A percentile compares a stretch with the other conserved stretches of the same genome.
phyloP scores from a whole-genome alignment of 2,888 invertebrate species.

The Eupithecia insigniata region DNA sequence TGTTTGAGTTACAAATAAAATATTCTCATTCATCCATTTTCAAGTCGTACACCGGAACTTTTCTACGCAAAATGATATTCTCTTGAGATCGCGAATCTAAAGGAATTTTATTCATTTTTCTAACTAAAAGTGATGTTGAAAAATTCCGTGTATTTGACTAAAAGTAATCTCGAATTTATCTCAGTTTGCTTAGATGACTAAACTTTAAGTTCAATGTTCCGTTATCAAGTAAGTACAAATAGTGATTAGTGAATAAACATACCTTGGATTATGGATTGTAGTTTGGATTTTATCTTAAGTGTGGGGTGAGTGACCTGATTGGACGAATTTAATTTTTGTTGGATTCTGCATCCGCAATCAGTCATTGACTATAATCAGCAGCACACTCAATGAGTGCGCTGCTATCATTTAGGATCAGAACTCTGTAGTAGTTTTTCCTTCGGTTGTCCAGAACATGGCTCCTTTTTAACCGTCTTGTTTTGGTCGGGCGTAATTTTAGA shows the following conservation, averaged over 20 bases:
- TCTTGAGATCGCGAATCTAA: neutral
- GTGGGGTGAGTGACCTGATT: constrained; percentile 9
- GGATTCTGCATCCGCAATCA: too few relatives aligned
- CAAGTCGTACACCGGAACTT: neutral
- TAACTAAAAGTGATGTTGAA: neutral
- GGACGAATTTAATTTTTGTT: neutral
- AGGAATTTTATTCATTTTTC: neutral
- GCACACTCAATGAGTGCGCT: too few relatives aligned
- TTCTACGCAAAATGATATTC: neutral
- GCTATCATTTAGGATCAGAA: too few relatives aligned
- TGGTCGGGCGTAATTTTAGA: too few relatives aligned
- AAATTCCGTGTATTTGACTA: neutral
- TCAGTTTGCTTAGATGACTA: constrained; percentile 35
- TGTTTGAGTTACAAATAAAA: too few relatives aligned
- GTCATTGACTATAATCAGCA: too few relatives aligned
- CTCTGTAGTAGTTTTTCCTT: too few relatives aligned
- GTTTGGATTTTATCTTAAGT: constrained; percentile 19
- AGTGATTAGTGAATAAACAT: constrained; percentile 33
- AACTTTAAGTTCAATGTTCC: constrained; percentile 45
- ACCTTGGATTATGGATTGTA: constrained; percentile 13
- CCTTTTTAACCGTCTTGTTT: too few relatives aligned
- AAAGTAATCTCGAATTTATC: constrained; percentile 26
- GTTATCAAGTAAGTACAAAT: constrained; percentile 42
- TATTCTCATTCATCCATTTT: too few relatives aligned
- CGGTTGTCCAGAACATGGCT: too few relatives aligned